Evolutionary conservation across 2,113 vertebrate species (phyloP).

Genomic region (Vombatus ursinus): DNA sequence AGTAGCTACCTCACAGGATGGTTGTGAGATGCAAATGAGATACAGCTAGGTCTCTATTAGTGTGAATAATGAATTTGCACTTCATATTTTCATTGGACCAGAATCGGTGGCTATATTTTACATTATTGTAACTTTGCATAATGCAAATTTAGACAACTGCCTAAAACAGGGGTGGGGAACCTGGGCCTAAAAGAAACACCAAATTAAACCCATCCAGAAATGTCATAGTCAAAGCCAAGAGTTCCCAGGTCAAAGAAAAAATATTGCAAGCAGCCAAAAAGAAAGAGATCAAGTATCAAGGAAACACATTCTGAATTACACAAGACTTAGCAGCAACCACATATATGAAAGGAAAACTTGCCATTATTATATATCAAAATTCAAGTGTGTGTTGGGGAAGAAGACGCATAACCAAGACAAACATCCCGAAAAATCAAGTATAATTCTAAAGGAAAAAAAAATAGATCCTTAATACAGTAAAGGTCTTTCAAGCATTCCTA

Average conservation of each 20-base stretch:
- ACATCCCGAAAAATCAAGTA: background rate
- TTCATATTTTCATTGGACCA: background rate
- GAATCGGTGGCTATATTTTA: too few relatives aligned
- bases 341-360: background rate
- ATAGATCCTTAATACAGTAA: background rate
- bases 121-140: background rate
- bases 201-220: background rate
- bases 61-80: background rate
- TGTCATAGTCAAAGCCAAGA: background rate
- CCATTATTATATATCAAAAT: background rate
- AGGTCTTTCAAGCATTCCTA: background rate
- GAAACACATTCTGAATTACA: background rate
- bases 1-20: fast-evolving
- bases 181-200: background rate
- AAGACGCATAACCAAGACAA: background rate
- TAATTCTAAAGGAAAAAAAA: background rate
- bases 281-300: background rate
- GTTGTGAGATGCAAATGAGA: background rate
- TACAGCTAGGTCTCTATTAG: background rate
- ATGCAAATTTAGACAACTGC: background rate
- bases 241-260: background rate
- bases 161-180: too few relatives aligned
- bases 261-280: background rate
- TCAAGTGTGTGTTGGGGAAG: background rate
- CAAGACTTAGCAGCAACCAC: background rate